Conservation (phyloP, 1,140 invertebrate species). For the Pseudoatta argentina region DNA sequence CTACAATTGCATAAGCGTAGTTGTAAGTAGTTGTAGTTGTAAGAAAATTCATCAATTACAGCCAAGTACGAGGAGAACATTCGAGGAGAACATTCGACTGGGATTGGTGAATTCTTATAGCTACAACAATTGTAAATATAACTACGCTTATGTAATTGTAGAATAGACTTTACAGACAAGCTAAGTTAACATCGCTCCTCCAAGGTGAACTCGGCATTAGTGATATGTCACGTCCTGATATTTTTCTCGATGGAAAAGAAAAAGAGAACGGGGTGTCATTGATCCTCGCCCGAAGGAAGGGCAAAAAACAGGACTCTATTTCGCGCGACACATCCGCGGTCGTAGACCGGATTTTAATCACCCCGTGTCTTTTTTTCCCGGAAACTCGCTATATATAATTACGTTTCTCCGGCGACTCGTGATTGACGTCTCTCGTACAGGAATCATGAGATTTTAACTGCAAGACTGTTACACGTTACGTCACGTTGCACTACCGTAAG, state of each 20-base stretch:
- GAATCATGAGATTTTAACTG: constrained; percentile 22
- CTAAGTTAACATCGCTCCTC: constrained; percentile 10
- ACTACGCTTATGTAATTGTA: no score
- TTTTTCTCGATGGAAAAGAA: no score
- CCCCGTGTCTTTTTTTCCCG: neutral
- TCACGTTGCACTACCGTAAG: neutral
- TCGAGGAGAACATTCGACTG: no score
- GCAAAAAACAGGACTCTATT: constrained; percentile 15
- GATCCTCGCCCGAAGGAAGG: neutral
- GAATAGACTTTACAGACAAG: no score
- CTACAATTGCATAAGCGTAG: no score
- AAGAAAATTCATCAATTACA: no score
- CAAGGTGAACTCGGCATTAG: neutral
- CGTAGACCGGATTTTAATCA: constrained; percentile 30
- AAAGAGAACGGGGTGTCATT: neutral
- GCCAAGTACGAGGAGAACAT: no score
- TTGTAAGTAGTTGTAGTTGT: no score
- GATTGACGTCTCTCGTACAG: constrained; percentile 2
- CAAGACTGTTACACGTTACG: constrained; percentile 7
- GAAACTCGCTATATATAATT: constrained; percentile 38
- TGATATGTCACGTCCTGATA: neutral
- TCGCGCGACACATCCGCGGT: constrained; percentile 10
- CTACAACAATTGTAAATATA: no score
- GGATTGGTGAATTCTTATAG: no score
- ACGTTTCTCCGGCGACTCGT: neutral